Evolutionary conservation across 2,888 invertebrate species (phyloP), one percentile per base, ranked within the genome.

Genomic region (Cephus spinipes): DNA sequence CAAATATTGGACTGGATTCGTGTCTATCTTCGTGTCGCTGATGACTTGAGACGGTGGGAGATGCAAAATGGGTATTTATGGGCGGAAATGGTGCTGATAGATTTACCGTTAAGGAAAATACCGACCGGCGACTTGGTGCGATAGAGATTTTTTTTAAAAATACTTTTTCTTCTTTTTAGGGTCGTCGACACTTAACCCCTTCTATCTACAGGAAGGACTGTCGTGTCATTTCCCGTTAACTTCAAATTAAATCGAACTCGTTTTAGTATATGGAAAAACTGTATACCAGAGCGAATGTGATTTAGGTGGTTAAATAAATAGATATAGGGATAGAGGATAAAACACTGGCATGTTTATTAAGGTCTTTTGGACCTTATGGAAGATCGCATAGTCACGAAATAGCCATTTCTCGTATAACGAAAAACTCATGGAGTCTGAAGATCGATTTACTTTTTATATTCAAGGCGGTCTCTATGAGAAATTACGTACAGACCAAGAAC

Each of bases 1-100:
- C 85, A 87, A 87, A 86, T 85, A 86, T 87, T 86, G 86, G 85
- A 82, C 81, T 40, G 15, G 15, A 40, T 15, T 40, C 40, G 40
- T 40, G 40, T 15, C 81, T 40, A 15, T 6, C 15, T 15, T 40
- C 40, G 40, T 40, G 40, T 15, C 80, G 78, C 76, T 79, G 80
- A 32, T 40, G 75, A 75, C 40, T 75, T 76, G 35, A 76, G 76
- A 76, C 30, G 74, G 68, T 30, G 74, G 74, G 40, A 55, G 73
- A 80, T 80, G 77, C 74, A 76, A 78, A 74, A 78, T 55, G 76
- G 76, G 74, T 74, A 78, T 77, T 76, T 75, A 75, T 55, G 71
- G 71, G 11, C 1, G 35, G 73, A 32, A 76, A 79, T 73, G 36
- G 30, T 4, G 73, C 34, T 80, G 80, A 82, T 82, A 81, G 79